Evolutionary conservation across 2,797 vertebrate species (phyloP), one percentile per base, ranked within the genome.

Genomic region (Podarcis siculus): DNA sequence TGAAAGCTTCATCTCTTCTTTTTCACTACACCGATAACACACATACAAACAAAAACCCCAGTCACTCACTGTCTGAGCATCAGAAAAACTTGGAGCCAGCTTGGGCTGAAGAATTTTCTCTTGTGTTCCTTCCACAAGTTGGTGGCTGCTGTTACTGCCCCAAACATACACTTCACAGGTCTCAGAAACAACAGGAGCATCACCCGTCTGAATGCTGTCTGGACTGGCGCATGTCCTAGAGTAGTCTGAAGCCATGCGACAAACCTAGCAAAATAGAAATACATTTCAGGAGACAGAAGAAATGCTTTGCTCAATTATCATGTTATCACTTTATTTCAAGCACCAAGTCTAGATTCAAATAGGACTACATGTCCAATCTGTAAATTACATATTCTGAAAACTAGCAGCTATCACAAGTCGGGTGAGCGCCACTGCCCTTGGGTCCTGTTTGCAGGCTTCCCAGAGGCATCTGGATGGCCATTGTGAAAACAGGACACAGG

Each of bases 181-280:
- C 93, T 99, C 99, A 0, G 99, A 99, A 91, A 99, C 98, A 71
- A 98, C 96, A 5, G 98, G 98, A 0, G 98, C 96, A 90, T 99
- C 98, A 0, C 98, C 98, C 0, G 98, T 98, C 96, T 99, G 99
- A 77, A 99, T 98, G 96, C 98, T 99, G 94, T 99, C 99, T 5
- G 99, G 98, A 91, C 98, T 99, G 42, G 99, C 99, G 89, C 99
- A 99, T 0, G 98, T 99, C 94, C 99, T 98, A 9, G 99, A 99
- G 93, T 99, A 99, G 96, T 99, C 99, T 0, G 98, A 99, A 2
- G 99, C 99, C 99, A 99, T 99, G 89, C 98, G 97, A 94, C 98
- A 98, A 37, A 99, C 98, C 99, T 99, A 79, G 61, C 79, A 81
- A 90, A 94, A 93, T 32, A 27, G 87, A 35, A 91, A 55, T 61